Conservation (phyloP, 2,797 vertebrate species). For the Prionace glauca region DNA sequence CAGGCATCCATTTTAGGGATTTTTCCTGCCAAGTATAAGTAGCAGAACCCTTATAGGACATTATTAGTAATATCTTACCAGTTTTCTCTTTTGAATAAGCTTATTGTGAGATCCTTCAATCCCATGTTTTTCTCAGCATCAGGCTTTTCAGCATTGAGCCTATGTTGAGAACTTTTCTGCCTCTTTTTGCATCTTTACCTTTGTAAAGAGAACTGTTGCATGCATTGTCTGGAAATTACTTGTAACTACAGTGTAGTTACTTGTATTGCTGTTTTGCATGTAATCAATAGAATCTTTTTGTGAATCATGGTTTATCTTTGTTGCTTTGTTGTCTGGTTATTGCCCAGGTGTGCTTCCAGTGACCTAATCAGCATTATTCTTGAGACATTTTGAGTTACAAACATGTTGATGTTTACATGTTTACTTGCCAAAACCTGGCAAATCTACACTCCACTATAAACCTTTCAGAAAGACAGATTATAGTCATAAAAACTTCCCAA, state of each 20-base stretch:
- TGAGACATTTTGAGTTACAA: not conserved
- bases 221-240: not conserved
- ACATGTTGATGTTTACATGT: not conserved
- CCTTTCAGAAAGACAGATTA: not conserved
- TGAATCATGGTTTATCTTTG: not conserved
- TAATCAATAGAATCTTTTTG: not conserved
- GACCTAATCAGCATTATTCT: not conserved
- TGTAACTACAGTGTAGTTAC: not conserved
- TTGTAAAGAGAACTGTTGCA: not conserved
- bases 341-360: not conserved
- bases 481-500: not conserved
- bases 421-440: not conserved
- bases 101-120: not conserved
- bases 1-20: not conserved
- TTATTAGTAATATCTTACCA: not conserved
- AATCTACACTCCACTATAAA: not conserved
- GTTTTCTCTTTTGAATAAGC: not conserved
- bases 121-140: not conserved
- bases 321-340: not conserved
- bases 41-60: not conserved
- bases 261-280: not conserved
- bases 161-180: not conserved
- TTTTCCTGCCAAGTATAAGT: not conserved
- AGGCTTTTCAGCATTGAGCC: not conserved
- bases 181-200: not conserved